phyloP scores from a whole-genome alignment of 2,888 invertebrate species.

The Clusia tigrina region DNA sequence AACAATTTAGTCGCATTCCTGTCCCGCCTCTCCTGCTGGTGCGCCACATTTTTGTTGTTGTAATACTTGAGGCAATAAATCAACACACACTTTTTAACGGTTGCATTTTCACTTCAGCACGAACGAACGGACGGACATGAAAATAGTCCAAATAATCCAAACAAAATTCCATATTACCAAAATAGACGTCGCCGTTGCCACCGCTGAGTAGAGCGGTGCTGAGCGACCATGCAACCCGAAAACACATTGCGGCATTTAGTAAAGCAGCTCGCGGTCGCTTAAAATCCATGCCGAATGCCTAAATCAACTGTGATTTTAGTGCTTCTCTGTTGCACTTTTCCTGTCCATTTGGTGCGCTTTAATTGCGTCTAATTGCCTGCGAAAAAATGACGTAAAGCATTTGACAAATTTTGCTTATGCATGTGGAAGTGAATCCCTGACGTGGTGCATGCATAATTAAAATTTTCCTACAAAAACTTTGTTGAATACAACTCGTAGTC shows the following conservation, averaged over 20 bases:
- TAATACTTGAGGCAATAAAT: neutral
- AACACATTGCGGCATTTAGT: no score
- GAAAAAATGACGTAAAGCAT: slow-evolving; percentile 22
- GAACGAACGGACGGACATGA: neutral
- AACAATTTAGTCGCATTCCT: neutral
- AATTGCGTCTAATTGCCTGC: slow-evolving; percentile 32
- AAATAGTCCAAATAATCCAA: no score
- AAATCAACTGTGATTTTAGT: neutral
- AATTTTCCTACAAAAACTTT: neutral
- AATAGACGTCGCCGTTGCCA: neutral
- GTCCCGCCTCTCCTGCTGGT: neutral
- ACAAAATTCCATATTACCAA: neutral
- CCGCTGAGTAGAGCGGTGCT: neutral
- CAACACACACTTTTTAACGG: neutral
- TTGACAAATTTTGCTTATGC: neutral
- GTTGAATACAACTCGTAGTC: neutral
- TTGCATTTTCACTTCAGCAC: slow-evolving; percentile 6
- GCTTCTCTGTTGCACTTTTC: slow-evolving; percentile 7
- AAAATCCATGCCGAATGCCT: neutral
- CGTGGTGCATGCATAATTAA: slow-evolving; percentile 8
- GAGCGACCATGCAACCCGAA: neutral
- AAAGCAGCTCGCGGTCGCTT: neutral
- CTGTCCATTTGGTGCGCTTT: slow-evolving; percentile 26
- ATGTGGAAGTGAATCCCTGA: no score
- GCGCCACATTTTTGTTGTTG: neutral